Percentiles rank a stretch among this genome's conserved stretches.
phyloP scores from a whole-genome alignment of 1,140 invertebrate genomes.

The Caenorhabditis elegans region DNA sequence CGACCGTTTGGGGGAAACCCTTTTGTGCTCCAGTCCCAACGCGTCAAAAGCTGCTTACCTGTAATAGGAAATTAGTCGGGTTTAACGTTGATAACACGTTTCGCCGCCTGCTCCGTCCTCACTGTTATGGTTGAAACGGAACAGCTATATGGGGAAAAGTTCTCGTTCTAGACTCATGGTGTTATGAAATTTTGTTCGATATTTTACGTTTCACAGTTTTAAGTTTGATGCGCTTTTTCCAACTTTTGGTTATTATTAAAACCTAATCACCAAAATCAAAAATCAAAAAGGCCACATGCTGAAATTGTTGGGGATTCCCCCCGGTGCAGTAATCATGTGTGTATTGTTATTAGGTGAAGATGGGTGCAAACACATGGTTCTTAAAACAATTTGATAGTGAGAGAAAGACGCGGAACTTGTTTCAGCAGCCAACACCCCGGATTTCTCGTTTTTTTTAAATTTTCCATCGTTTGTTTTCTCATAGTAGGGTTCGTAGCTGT shows the following conservation, averaged over 20 bases:
- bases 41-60: conserved; percentile 17
- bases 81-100: background rate
- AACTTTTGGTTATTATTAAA: too few relatives aligned
- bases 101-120: background rate
- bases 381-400: conserved; percentile 7
- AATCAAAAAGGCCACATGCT: background rate
- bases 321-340: background rate
- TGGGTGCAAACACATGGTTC: conserved; percentile 6
- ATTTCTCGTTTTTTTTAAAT: background rate
- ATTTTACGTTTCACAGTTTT: too few relatives aligned
- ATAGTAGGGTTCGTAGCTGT: too few relatives aligned
- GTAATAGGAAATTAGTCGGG: background rate
- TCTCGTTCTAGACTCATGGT: too few relatives aligned
- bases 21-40: background rate
- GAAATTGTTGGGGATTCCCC: background rate
- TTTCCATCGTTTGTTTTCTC: background rate
- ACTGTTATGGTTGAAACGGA: background rate
- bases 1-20: conserved; percentile 5
- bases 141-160: background rate
- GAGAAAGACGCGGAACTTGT: background rate
- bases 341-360: conserved; percentile 7
- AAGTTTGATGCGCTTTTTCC: too few relatives aligned
- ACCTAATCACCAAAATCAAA: too few relatives aligned
- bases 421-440: background rate
- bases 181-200: too few relatives aligned